Conservation (phyloP, 2,888 invertebrate species). For the Melanotus villosus region DNA sequence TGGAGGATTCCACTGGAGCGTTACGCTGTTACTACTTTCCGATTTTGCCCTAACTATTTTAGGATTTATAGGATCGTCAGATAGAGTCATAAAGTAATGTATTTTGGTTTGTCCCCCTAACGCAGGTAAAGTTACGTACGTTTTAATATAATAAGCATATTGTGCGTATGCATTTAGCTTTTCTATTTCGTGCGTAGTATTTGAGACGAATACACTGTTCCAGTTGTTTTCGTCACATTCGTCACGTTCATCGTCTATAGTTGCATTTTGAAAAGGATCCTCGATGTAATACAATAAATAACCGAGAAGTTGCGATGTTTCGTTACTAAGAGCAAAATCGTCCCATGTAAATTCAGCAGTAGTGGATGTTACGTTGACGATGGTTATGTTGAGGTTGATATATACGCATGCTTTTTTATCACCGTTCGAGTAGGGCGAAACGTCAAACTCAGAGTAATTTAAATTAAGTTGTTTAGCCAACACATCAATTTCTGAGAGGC, state of each 20-base stretch:
- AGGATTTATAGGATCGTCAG: constrained; percentile 71
- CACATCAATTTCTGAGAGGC: constrained; percentile 76
- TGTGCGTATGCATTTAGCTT: constrained; percentile 77
- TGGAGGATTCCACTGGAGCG: constrained; percentile 75
- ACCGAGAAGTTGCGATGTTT: constrained; percentile 66
- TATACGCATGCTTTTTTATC: constrained; percentile 78
- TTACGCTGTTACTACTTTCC: constrained; percentile 63
- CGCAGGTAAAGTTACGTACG: constrained; percentile 47
- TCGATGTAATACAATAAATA: constrained; percentile 77
- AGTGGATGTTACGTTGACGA: constrained; percentile 63
- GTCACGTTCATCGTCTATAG: constrained; percentile 66
- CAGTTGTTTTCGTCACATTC: constrained; percentile 60
- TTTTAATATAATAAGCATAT: constrained; percentile 82
- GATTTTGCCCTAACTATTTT: constrained; percentile 57
- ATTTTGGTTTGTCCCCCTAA: constrained; percentile 73
- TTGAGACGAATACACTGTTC: constrained; percentile 57
- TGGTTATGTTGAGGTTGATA: constrained; percentile 66
- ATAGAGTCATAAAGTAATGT: constrained; percentile 76
- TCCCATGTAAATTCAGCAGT: constrained; percentile 67
- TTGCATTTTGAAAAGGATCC: constrained; percentile 69
- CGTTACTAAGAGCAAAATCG: constrained; percentile 51
- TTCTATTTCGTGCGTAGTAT: constrained; percentile 59
- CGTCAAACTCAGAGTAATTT: constrained; percentile 69
- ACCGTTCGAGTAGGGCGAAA: constrained; percentile 78
- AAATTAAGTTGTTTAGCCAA: constrained; percentile 70